Evolutionary conservation across 2,888 invertebrate species (phyloP).

Genomic region (Hemithea aestivaria): DNA sequence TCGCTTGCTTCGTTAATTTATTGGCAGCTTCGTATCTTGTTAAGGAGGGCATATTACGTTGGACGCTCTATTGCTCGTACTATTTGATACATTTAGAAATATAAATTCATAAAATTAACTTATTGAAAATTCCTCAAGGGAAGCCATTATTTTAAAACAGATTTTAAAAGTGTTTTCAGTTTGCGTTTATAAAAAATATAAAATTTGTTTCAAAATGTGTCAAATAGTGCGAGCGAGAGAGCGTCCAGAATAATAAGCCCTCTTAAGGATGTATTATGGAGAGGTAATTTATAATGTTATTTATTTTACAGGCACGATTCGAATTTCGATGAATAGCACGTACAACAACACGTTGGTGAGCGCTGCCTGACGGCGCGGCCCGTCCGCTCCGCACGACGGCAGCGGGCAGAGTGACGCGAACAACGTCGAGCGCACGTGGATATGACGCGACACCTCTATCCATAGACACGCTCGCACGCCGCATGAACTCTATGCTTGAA

Average conservation of each 20-base stretch:
- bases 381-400: conserved; percentile 45
- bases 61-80: too few species aligned
- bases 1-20: conserved; percentile 23
- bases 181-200: too few species aligned
- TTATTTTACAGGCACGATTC: conserved; percentile 60
- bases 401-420: conserved; percentile 46
- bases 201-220: too few species aligned
- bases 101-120: too few species aligned
- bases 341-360: conserved; percentile 67
- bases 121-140: too few species aligned
- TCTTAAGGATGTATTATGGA: too few species aligned
- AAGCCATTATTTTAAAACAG: too few species aligned
- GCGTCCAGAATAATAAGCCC: too few species aligned
- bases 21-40: conserved; percentile 17
- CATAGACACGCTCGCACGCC: conserved; percentile 45
- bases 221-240: too few species aligned
- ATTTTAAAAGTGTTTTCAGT: too few species aligned
- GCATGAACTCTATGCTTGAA: conserved; percentile 64
- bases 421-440: conserved; percentile 27
- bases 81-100: too few species aligned
- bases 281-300: background rate
- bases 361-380: conserved; percentile 63
- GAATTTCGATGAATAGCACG: conserved; percentile 73
- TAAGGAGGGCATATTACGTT: conserved; percentile 7
- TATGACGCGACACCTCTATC: conserved; percentile 37